Evolutionary conservation across 2,797 vertebrate genomes (phyloP).

Genomic region (Cygnus olor): DNA sequence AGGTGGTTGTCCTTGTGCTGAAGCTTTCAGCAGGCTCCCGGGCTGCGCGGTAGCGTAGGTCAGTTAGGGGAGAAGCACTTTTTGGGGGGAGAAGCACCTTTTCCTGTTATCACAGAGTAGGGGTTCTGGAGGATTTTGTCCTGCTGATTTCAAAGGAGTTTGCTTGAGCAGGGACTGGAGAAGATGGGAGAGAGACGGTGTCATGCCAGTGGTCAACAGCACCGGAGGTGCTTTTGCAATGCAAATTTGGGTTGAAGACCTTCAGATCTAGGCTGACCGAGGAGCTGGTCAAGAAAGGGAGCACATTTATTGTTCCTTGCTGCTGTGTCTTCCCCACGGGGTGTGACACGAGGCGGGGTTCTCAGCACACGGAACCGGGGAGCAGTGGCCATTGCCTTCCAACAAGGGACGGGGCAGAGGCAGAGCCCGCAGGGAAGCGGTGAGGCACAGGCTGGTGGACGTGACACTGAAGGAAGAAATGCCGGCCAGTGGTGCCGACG

Average conservation of each 20-base stretch:
- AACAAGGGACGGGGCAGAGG: neutral
- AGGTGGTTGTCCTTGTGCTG: no score
- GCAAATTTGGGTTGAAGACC: neutral
- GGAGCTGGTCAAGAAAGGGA: neutral
- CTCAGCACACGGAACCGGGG: neutral
- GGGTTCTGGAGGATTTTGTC: neutral
- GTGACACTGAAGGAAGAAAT: neutral
- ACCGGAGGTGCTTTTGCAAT: neutral
- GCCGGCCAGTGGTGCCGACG: neutral
- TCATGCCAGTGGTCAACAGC: neutral
- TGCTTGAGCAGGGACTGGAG: neutral
- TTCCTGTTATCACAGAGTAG: neutral
- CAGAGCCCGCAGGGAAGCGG: neutral
- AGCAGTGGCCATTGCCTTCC: neutral
- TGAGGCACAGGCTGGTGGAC: neutral
- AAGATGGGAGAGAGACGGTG: rapidly evolving
- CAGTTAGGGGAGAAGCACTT: neutral
- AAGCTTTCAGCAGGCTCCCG: neutral
- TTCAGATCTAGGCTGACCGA: neutral
- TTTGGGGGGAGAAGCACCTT: neutral
- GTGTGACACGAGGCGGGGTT: neutral
- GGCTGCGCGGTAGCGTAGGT: neutral
- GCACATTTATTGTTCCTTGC: neutral
- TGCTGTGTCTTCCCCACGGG: neutral
- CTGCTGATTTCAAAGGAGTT: neutral